Conservation (phyloP, 1,140 invertebrate species). For the Penaeus chinensis region DNA sequence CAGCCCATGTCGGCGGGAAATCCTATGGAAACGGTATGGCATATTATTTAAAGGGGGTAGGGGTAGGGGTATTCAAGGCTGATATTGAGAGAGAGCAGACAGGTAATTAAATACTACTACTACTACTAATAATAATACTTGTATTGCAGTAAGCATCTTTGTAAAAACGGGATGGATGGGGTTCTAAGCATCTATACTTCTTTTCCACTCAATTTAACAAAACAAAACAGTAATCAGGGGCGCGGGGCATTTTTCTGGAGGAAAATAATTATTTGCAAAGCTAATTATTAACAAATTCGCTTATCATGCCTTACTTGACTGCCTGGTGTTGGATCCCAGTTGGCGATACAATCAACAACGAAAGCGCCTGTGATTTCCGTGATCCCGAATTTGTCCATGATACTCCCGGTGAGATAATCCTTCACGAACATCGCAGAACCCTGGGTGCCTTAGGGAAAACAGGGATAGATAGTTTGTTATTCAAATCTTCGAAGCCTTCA, state of each 20-base stretch:
- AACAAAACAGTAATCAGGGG: too few species aligned
- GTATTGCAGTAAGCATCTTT: too few species aligned
- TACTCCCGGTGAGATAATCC: constrained; percentile 66
- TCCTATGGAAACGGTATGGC: constrained; percentile 34
- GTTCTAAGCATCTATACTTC: too few species aligned
- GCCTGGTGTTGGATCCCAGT: constrained; percentile 67
- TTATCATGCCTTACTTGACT: constrained; percentile 66
- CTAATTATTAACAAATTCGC: not conserved
- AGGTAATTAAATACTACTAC: too few species aligned
- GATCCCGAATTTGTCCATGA: constrained; percentile 58
- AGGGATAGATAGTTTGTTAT: not conserved
- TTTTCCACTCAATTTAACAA: too few species aligned
- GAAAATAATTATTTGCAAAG: too few species aligned
- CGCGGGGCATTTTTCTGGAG: too few species aligned
- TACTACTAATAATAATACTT: too few species aligned
- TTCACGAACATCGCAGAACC: constrained; percentile 69
- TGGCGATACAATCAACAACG: constrained; percentile 69
- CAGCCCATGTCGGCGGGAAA: constrained; percentile 65
- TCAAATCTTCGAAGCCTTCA: not conserved
- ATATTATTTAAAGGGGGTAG: not conserved
- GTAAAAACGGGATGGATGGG: too few species aligned
- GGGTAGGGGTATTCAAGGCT: too few species aligned
- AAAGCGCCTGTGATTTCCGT: constrained; percentile 68
- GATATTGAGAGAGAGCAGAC: not conserved
- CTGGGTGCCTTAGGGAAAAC: constrained; percentile 64